These are phyloP conservation scores for Paradoxurus hermaphroditus DNA, from an alignment of 2,113 vertebrate genomes.

Conservation along the genomic window DNA sequence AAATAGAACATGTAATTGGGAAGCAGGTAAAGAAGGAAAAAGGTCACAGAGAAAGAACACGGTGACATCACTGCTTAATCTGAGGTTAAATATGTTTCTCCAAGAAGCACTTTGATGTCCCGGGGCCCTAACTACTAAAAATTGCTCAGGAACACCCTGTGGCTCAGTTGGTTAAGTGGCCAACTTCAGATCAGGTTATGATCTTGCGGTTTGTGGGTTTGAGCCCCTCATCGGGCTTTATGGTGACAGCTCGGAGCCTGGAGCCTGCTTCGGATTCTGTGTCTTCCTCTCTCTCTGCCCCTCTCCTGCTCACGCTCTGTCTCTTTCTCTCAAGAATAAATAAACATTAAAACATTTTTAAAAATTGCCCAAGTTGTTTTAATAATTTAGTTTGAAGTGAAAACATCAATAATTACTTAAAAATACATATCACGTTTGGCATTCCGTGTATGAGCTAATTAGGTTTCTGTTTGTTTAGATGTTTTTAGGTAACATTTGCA, in stretches of 20 bases:
- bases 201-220: no score
- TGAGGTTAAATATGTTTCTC: neutral
- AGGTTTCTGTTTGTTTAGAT: neutral
- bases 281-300: no score
- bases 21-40: neutral
- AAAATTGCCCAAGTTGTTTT: neutral
- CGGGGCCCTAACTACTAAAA: constrained; percentile 29
- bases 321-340: no score
- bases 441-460: neutral
- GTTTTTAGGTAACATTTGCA: constrained; percentile 20
- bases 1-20: neutral
- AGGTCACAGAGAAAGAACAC: neutral
- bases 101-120: constrained; percentile 25
- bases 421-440: neutral
- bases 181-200: no score
- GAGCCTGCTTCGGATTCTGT: no score
- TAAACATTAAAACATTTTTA: no score
- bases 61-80: neutral
- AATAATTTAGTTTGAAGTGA: constrained; percentile 17
- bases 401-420: neutral
- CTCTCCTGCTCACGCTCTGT: no score
- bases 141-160: neutral
- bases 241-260: no score
- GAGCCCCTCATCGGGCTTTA: no score
- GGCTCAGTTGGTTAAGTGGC: no score